Evolutionary conservation across 1,140 invertebrate species (phyloP), one percentile per base, ranked within the genome.

Genomic region (Gryon sp.): DNA sequence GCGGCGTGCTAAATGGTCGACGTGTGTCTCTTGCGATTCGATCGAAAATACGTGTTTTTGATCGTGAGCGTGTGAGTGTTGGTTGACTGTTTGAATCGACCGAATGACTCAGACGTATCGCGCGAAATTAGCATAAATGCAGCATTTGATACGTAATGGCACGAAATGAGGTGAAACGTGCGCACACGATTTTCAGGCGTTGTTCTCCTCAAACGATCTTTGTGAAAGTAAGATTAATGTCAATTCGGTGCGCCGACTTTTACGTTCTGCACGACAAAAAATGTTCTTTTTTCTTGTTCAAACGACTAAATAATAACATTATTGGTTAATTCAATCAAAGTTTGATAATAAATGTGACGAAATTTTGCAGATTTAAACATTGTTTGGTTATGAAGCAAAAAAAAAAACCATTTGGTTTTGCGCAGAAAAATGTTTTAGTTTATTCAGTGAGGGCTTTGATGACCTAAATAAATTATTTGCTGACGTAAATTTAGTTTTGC

Each of bases 131-230:
- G 46, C 62, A 62, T 68, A 74, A 65, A 59, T 52, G 59, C 70
- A 52, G 20, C 57, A 36, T 45, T 57, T 73, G 40, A 57, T 65
- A 50, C 60, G 69, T 65, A 74, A 73, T 63, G 57, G 34, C 41
- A 52, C 30, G 60, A 74, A 74, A 74, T 59, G 60, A 74, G 70
- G 70, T 65, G 70, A 74, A 74, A 74, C 70, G 60, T 74, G 70
- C 50, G 16, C 41, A 14, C 18, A 59, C 50, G 48, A 53, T 62
- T 62, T 55, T 48, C 20, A 62, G 55, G 43, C 43, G 53, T 43
- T 60, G 48, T 32, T 59, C 24, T 4, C 40, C 32, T 40, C 12
- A 4, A 40, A 22, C 15, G 16, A 24, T 19, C 7, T 22, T 11
- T 28, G 69, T 59, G 59, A 63, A 63, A 63, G 59, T 72, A 52